Evolutionary conservation across 2,888 invertebrate species (phyloP).

Genomic region (Pristionchus arcanus): DNA sequence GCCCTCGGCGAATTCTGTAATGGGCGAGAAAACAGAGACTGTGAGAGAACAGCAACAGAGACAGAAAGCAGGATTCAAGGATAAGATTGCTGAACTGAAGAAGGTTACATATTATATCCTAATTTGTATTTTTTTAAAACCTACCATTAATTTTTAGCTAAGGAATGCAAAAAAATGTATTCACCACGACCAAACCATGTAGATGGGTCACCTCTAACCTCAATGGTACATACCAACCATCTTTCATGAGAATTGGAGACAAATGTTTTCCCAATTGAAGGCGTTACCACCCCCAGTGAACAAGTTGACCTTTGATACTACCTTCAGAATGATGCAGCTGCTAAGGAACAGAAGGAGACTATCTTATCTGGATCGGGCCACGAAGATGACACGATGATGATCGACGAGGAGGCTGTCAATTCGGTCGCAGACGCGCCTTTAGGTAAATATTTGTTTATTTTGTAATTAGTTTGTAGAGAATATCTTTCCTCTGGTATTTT

Average conservation of each 20-base stretch:
- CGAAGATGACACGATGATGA: background rate
- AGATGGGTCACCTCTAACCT: too few relatives aligned
- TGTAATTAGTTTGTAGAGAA: background rate
- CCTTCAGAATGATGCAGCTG: background rate
- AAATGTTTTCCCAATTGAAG: too few relatives aligned
- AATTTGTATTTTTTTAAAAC: too few relatives aligned
- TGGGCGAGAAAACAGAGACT: conserved; percentile 44
- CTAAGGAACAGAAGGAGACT: background rate
- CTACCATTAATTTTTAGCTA: too few relatives aligned
- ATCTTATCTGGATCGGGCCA: background rate
- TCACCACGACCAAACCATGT: too few relatives aligned
- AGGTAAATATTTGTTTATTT: background rate
- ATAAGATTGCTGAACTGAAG: conserved; percentile 21
- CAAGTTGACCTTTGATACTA: too few relatives aligned
- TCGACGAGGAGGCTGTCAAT: background rate
- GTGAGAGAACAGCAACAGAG: conserved; percentile 33
- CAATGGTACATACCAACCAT: too few relatives aligned
- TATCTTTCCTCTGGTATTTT: background rate
- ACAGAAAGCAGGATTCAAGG: background rate
- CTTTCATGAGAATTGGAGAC: too few relatives aligned
- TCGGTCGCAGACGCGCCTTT: background rate
- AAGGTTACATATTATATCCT: background rate
- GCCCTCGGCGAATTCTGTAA: background rate
- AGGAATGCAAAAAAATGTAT: too few relatives aligned
- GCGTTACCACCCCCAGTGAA: too few relatives aligned